phyloP scores from a whole-genome alignment of 2,888 invertebrate genomes.

The Eurytoma adleriae region DNA sequence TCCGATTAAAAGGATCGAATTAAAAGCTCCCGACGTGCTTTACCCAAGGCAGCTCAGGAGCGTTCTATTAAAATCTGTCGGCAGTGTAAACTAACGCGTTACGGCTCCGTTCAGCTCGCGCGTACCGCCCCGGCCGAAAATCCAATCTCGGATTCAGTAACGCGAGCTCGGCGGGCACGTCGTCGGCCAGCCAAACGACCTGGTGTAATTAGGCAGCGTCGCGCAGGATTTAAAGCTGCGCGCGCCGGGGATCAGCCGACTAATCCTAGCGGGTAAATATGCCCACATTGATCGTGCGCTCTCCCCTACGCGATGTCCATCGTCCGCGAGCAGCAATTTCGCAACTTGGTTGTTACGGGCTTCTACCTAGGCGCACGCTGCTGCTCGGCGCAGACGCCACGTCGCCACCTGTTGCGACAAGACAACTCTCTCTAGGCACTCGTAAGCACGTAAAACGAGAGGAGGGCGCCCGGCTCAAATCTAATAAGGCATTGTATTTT shows the following conservation, averaged over 20 bases:
- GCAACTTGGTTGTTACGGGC: background rate
- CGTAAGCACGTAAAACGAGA: background rate
- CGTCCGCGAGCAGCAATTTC: background rate
- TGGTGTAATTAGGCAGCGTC: background rate
- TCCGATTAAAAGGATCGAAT: background rate
- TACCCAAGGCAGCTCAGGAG: background rate
- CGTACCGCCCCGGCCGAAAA: background rate
- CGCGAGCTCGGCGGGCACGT: too few species aligned
- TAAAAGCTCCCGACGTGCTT: background rate
- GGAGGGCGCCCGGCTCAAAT: background rate
- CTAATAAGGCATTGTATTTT: conserved; percentile 11
- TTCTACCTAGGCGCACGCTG: too few species aligned
- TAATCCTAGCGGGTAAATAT: too few species aligned
- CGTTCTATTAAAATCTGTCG: conserved; percentile 9
- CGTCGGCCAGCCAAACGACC: background rate
- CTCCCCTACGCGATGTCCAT: background rate
- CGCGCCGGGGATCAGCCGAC: background rate
- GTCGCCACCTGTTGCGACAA: conserved; percentile 39
- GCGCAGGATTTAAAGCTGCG: conserved; percentile 1
- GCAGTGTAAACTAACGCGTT: background rate
- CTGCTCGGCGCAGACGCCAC: conserved; percentile 2
- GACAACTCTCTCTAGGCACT: conserved; percentile 4
- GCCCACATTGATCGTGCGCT: background rate
- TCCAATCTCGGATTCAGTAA: conserved; percentile 1
- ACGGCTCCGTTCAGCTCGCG: too few species aligned